phyloP scores from a whole-genome alignment of 1,140 invertebrate species.

The Dreissena polymorpha region DNA sequence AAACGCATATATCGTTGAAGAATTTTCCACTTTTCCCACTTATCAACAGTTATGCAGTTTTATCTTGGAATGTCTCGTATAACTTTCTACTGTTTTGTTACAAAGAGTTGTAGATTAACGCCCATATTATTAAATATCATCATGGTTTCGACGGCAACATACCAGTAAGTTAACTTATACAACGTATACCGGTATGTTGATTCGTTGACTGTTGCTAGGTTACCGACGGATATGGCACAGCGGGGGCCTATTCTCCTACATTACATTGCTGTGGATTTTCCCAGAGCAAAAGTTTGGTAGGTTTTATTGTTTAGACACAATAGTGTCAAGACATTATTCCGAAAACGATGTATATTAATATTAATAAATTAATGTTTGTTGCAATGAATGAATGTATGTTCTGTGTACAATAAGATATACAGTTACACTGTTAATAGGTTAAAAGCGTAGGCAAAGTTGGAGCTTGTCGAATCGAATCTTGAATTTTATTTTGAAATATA shows the following conservation, averaged over 20 bases:
- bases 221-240: slow-evolving; percentile 23
- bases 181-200: too few relatives aligned
- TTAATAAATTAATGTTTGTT: background rate
- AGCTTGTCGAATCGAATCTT: background rate
- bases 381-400: background rate
- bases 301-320: background rate
- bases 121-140: too few relatives aligned
- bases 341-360: background rate
- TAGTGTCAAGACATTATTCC: background rate
- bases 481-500: too few relatives aligned
- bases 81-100: too few relatives aligned
- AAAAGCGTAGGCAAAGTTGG: background rate
- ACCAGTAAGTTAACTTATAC: too few relatives aligned
- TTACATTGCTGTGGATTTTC: slow-evolving; percentile 16
- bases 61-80: too few relatives aligned
- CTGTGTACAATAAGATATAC: background rate
- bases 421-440: background rate
- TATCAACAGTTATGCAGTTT: too few relatives aligned
- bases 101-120: too few relatives aligned
- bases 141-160: too few relatives aligned
- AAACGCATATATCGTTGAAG: too few relatives aligned
- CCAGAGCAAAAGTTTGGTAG: slow-evolving; percentile 16
- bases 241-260: slow-evolving; percentile 29
- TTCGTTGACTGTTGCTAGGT: slow-evolving; percentile 1
- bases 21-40: too few relatives aligned